Conservation (phyloP, 2,797 vertebrate species). For the Falco cherrug region DNA sequence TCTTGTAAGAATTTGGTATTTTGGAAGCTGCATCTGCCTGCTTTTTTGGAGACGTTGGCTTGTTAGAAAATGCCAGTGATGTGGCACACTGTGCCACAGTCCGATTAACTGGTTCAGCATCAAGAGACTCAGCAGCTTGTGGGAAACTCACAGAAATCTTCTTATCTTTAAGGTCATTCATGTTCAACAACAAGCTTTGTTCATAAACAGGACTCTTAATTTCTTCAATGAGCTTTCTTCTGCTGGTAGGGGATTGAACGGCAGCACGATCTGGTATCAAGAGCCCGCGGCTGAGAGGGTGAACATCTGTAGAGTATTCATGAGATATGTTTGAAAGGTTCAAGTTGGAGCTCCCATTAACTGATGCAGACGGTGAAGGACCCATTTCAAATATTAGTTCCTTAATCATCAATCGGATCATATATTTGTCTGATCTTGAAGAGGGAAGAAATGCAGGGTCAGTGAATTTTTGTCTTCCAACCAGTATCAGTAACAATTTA, state of each 20-base stretch:
- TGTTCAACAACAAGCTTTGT: conserved; percentile 71
- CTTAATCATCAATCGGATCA: conserved; percentile 82
- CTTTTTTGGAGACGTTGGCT: conserved; percentile 75
- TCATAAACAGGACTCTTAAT: conserved; percentile 76
- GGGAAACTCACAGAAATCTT: conserved; percentile 74
- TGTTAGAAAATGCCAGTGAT: conserved; percentile 69
- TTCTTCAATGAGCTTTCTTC: conserved; percentile 86
- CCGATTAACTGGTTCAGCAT: conserved; percentile 75
- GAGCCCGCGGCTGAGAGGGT: conserved; percentile 76
- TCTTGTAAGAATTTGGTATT: conserved; percentile 59
- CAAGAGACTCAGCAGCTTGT: conserved; percentile 73
- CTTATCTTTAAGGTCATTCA: conserved; percentile 77
- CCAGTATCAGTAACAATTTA: conserved; percentile 87
- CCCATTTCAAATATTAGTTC: conserved; percentile 79
- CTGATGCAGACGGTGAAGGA: neutral
- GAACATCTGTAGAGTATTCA: conserved; percentile 72
- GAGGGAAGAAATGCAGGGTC: conserved; percentile 90
- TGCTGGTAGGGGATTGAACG: conserved; percentile 75
- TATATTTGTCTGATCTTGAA: conserved; percentile 89
- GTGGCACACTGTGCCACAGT: conserved; percentile 61
- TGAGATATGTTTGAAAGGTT: conserved; percentile 49
- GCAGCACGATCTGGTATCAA: conserved; percentile 79
- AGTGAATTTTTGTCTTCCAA: conserved; percentile 87
- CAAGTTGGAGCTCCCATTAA: conserved; percentile 43
- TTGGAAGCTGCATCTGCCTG: conserved; percentile 41